Conservation (phyloP, 1,140 invertebrate genomes). For the Asbolus verrucosus region DNA sequence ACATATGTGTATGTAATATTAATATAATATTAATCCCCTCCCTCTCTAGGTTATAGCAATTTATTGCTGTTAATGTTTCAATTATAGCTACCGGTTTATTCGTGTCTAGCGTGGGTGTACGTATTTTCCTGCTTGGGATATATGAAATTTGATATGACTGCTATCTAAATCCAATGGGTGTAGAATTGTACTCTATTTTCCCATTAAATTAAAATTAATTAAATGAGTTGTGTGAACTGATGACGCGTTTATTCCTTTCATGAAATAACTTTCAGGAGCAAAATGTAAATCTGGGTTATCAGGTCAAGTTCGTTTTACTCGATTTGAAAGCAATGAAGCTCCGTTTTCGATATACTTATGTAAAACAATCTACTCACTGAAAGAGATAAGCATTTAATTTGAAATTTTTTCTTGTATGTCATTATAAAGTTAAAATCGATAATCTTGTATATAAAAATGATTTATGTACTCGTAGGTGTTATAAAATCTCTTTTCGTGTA, state of each 20-base stretch:
- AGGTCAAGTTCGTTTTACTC: conserved; percentile 32
- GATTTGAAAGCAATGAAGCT: conserved; percentile 1
- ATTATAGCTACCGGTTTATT: background rate
- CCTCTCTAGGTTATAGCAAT: no score
- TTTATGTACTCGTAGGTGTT: no score
- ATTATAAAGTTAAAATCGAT: no score
- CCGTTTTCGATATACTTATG: background rate
- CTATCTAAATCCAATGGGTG: conserved; percentile 5
- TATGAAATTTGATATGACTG: conserved; percentile 7
- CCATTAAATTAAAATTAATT: conserved; percentile 20
- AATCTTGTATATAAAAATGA: no score
- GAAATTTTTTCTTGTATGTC: no score
- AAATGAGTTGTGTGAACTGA: no score
- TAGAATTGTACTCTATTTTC: background rate
- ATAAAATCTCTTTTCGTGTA: no score
- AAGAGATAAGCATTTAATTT: background rate
- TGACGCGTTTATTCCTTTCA: background rate
- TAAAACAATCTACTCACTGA: no score
- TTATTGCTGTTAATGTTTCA: background rate
- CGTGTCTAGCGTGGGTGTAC: background rate
- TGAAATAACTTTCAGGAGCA: background rate
- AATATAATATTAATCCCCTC: no score
- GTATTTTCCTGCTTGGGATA: background rate
- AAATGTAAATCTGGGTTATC: background rate
- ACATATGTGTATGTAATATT: no score